Evolutionary conservation across 2,113 vertebrate genomes (phyloP).

Genomic region (Leucopsar rothschildi): DNA sequence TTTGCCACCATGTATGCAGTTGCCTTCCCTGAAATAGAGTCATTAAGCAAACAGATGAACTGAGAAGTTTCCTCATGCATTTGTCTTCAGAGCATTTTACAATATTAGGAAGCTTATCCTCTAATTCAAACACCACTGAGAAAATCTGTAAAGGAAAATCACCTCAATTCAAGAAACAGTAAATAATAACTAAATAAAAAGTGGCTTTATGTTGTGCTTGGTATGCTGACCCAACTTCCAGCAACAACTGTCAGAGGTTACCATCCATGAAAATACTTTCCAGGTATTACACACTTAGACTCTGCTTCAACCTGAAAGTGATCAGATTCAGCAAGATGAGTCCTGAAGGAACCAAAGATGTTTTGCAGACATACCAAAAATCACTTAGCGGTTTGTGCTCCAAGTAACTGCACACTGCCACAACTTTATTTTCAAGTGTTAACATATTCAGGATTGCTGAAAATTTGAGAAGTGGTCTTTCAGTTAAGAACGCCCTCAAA

Average conservation of each 20-base stretch:
- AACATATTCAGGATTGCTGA: not conserved
- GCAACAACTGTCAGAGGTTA: not conserved
- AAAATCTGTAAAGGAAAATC: not conserved
- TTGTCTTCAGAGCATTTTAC: not conserved
- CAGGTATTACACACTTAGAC: not conserved
- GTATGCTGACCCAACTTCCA: not conserved
- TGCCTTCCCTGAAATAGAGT: not conserved
- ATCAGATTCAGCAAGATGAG: not conserved
- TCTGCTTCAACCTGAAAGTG: not conserved
- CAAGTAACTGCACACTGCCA: not conserved
- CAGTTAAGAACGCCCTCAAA: not conserved
- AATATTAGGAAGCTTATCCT: not conserved
- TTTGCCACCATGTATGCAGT: not conserved
- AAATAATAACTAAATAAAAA: not conserved
- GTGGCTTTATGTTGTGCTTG: not conserved
- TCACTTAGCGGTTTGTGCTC: not conserved
- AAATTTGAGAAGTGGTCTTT: not conserved
- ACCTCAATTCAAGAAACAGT: not conserved
- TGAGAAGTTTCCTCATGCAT: not conserved
- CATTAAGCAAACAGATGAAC: not conserved
- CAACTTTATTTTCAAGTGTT: not conserved
- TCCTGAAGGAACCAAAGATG: not conserved
- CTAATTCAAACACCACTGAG: not conserved
- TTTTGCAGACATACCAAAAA: not conserved
- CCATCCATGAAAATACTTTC: not conserved